phyloP scores from a whole-genome alignment of 2,888 invertebrate species.

The Cephalotes varians region DNA sequence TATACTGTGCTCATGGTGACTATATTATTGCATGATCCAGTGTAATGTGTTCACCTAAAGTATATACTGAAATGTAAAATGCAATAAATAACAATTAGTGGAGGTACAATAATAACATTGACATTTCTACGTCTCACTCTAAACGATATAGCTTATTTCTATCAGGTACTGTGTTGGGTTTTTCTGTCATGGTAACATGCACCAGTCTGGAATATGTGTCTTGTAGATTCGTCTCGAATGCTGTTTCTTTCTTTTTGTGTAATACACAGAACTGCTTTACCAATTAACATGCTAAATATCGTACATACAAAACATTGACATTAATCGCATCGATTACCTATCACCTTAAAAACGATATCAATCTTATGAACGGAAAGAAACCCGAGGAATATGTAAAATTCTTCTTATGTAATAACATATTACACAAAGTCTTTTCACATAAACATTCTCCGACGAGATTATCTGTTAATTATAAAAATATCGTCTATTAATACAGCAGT shows the following conservation, averaged over 20 bases:
- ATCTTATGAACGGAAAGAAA: conserved; percentile 54
- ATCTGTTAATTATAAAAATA: conserved; percentile 49
- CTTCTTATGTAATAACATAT: conserved; percentile 18
- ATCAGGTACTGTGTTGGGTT: conserved; percentile 86
- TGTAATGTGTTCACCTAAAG: conserved; percentile 73
- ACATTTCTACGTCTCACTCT: conserved; percentile 84
- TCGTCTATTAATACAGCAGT: conserved; percentile 47
- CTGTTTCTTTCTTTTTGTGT: conserved; percentile 58
- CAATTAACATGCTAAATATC: conserved; percentile 47
- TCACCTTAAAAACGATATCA: conserved; percentile 38
- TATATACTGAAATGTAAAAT: conserved; percentile 82
- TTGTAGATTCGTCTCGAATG: conserved; percentile 61
- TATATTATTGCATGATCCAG: conserved; percentile 78
- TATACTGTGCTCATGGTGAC: conserved; percentile 73
- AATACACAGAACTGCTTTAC: conserved; percentile 57
- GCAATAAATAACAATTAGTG: conserved; percentile 85
- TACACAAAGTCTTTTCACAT: conserved; percentile 4
- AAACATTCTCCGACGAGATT: conserved; percentile 12
- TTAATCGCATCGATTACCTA: conserved; percentile 35
- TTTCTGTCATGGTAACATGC: conserved; percentile 86
- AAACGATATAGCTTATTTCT: conserved; percentile 85
- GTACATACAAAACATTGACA: conserved; percentile 37
- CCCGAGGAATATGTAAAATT: conserved; percentile 9
- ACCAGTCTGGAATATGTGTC: conserved; percentile 83
- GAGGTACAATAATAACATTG: conserved; percentile 85